These are phyloP conservation scores for Catostomus latipinnis DNA, from an alignment of 2,797 vertebrate genomes.

Conservation along the genomic window DNA sequence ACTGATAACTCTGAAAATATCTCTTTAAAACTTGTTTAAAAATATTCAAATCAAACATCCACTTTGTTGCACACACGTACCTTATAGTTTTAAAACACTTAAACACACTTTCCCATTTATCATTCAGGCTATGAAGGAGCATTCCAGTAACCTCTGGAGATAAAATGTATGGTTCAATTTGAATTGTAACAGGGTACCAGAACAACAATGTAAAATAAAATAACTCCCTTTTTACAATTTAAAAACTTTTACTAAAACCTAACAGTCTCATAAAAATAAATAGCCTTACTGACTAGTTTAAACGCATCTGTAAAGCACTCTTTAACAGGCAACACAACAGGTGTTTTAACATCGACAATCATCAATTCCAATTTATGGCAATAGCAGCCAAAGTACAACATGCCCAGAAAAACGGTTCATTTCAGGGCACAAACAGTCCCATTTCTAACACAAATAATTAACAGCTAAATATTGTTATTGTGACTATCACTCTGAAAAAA, in stretches of 20 bases:
- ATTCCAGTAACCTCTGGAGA: conserved; percentile 20
- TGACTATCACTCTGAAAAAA: not conserved
- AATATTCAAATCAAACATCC: not conserved
- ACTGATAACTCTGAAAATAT: conserved; percentile 2
- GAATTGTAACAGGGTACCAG: conserved; percentile 14
- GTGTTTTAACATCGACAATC: conserved; percentile 21
- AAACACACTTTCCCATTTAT: not conserved
- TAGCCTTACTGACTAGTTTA: conserved; percentile 5
- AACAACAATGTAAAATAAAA: conserved; percentile 19
- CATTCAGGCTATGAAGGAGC: conserved; percentile 3
- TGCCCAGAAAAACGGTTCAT: not conserved
- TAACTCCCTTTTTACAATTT: conserved; percentile 38
- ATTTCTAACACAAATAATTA: not conserved
- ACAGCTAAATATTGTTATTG: not conserved
- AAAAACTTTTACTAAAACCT: conserved; percentile 4
- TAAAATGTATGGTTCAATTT: conserved; percentile 43
- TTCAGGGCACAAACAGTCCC: conserved; percentile 2
- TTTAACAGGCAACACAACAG: conserved; percentile 8
- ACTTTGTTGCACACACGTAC: conserved; percentile 4
- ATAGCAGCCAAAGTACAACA: not conserved
- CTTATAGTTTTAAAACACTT: conserved; percentile 14
- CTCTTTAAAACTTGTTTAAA: conserved; percentile 18
- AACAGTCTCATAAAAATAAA: conserved; percentile 42
- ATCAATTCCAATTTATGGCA: conserved; percentile 6
- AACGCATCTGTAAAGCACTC: not conserved